Evolutionary conservation across 2,113 vertebrate species (phyloP).

Genomic region (Xiphophorus hellerii): DNA sequence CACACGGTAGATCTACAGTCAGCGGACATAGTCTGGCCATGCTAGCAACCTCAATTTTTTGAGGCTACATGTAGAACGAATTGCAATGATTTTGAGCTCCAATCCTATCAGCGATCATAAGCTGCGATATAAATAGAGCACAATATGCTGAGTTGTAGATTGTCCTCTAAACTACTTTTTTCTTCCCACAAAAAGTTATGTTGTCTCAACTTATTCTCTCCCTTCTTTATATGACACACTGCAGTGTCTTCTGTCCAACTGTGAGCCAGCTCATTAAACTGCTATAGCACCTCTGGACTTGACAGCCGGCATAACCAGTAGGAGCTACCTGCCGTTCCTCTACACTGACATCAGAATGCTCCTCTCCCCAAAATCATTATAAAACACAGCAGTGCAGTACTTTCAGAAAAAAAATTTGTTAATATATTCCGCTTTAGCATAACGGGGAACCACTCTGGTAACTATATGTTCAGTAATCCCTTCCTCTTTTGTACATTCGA

Average conservation of each 20-base stretch:
- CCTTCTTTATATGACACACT: not conserved
- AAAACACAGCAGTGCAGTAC: slow-evolving; percentile 26
- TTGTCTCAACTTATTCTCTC: slow-evolving; percentile 3
- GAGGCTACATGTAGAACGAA: not conserved
- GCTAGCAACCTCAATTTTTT: not conserved
- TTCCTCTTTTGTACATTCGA: not conserved
- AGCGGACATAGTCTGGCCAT: not conserved
- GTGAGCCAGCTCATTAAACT: slow-evolving; percentile 10
- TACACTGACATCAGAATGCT: slow-evolving; percentile 14
- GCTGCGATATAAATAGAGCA: not conserved
- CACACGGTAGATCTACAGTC: not conserved
- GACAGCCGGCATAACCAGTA: not conserved
- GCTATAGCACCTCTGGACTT: slow-evolving; percentile 15
- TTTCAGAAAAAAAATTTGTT: not conserved
- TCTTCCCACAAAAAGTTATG: not conserved
- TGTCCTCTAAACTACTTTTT: not conserved
- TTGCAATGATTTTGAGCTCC: not conserved
- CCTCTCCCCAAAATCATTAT: slow-evolving; percentile 18
- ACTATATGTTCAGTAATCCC: slow-evolving; percentile 16
- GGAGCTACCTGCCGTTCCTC: slow-evolving; percentile 20
- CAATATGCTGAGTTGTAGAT: not conserved
- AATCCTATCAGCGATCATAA: not conserved
- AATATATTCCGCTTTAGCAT: slow-evolving; percentile 21
- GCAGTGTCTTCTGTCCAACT: slow-evolving; percentile 5
- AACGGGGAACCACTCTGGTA: not conserved